Evolutionary conservation across 2,113 vertebrate species (phyloP).

Genomic region (Gasterosteus aculeatus): DNA sequence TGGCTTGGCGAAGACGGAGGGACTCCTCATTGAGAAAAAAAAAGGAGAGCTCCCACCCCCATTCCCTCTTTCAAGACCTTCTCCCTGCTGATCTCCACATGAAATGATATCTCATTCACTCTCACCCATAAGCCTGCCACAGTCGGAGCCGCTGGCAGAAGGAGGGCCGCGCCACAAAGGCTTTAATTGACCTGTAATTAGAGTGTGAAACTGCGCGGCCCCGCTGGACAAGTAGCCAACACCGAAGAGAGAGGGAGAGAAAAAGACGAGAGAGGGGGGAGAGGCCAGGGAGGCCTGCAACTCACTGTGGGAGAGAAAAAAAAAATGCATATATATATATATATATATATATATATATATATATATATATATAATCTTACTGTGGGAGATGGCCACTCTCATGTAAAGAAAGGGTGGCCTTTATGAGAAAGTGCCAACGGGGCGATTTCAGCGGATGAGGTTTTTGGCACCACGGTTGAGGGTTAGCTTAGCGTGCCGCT

Average conservation of each 20-base stretch:
- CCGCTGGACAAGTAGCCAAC: conserved; percentile 69
- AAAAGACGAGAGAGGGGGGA: conserved; percentile 41
- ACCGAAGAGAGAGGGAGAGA: conserved; percentile 39
- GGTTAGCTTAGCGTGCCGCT: conserved; percentile 20
- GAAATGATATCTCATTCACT: conserved; percentile 88
- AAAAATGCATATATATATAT: not conserved
- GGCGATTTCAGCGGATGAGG: conserved; percentile 54
- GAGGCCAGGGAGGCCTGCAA: conserved; percentile 31
- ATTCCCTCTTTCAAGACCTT: conserved; percentile 84
- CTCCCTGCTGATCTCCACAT: conserved; percentile 87
- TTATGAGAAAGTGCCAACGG: conserved; percentile 66
- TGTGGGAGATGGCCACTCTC: conserved; percentile 39
- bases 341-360: too few species aligned
- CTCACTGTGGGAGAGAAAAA: conserved; percentile 30
- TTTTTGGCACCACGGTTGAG: conserved; percentile 45
- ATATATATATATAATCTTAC: too few species aligned
- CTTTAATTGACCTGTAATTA: conserved; percentile 93
- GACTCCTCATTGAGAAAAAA: conserved; percentile 66
- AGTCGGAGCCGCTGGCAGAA: conserved; percentile 75
- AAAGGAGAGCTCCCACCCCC: conserved; percentile 55
- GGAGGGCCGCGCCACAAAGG: conserved; percentile 75
- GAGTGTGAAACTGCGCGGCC: conserved; percentile 78
- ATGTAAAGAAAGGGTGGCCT: conserved; percentile 32
- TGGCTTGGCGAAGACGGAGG: conserved; percentile 60
- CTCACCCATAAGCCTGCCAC: conserved; percentile 73